Conservation (phyloP, 2,797 vertebrate species). For the Poeciliopsis turneri region DNA sequence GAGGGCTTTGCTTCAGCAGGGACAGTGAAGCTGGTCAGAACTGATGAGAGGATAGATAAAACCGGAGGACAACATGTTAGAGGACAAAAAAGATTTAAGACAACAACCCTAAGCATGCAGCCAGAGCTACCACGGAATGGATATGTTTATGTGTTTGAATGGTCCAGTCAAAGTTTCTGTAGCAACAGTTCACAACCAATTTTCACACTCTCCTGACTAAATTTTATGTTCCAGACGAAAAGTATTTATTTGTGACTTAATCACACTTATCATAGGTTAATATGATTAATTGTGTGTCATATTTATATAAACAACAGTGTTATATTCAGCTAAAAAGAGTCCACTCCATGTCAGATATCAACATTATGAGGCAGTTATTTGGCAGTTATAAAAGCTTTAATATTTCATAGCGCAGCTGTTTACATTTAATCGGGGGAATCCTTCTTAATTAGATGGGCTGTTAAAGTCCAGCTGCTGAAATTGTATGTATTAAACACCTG, state of each 20-base stretch:
- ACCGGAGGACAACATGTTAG: neutral
- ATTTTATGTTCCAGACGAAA: neutral
- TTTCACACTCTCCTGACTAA: neutral
- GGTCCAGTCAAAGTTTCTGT: neutral
- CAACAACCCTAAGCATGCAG: neutral
- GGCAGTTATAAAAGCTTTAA: slow-evolving; percentile 4
- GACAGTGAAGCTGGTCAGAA: neutral
- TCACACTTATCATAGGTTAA: neutral
- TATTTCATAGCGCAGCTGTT: slow-evolving; percentile 51
- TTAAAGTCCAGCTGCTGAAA: slow-evolving; percentile 68
- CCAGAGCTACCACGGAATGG: neutral
- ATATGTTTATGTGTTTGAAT: neutral
- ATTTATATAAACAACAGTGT: neutral
- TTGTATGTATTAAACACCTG: slow-evolving; percentile 59
- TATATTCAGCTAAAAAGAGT: neutral
- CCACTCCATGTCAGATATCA: neutral
- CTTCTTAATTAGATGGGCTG: slow-evolving; percentile 57
- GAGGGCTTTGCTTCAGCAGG: neutral
- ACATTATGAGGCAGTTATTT: neutral
- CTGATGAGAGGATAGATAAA: neutral
- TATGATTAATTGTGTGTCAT: neutral
- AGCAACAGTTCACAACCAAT: neutral
- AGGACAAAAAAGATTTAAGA: neutral
- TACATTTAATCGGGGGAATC: slow-evolving; percentile 47
- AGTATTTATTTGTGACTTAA: neutral